A percentile compares a stretch with the other conserved stretches of the same genome.
phyloP scores from a whole-genome alignment of 2,888 invertebrate genomes.

The Parapristionchus giblindavisi region DNA sequence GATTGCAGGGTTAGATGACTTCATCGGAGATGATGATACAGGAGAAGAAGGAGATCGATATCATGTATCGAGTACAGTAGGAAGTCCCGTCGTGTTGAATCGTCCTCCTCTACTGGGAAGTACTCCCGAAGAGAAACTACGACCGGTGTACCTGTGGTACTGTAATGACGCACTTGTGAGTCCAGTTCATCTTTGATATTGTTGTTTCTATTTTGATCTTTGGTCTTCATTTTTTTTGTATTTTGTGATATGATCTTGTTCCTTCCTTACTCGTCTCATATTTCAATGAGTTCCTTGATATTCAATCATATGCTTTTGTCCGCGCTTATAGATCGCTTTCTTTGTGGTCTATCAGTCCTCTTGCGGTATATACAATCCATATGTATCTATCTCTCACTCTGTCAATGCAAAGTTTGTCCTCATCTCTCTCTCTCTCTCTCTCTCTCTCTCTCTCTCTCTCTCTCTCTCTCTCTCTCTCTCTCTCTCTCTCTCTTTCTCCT shows the following conservation, averaged over 20 bases:
- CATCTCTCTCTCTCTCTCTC: too few species aligned
- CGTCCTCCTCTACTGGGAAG: conserved; percentile 27
- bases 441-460: too few species aligned
- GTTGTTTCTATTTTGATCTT: not conserved
- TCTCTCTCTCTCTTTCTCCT: too few species aligned
- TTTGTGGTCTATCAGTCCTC: too few species aligned
- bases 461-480: too few species aligned
- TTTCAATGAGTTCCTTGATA: not conserved
- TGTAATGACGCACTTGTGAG: conserved; percentile 34
- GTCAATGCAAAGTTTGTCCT: too few species aligned
- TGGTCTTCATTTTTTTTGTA: not conserved
- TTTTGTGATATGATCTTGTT: too few species aligned
- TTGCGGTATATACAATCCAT: too few species aligned
- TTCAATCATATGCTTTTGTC: not conserved
- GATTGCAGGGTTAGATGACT: conserved; percentile 32
- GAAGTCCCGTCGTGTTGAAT: conserved; percentile 14
- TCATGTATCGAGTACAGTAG: not conserved
- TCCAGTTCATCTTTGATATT: too few species aligned
- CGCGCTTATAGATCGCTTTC: too few species aligned
- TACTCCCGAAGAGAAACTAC: not conserved
- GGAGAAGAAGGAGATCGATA: not conserved
- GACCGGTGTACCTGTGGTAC: conserved; percentile 35
- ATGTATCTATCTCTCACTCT: too few species aligned
- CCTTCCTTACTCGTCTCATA: too few species aligned
- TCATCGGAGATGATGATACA: not conserved